Percentiles rank a stretch among this genome's conserved stretches.
Conservation (phyloP, 2,797 vertebrate species). For the Myotis pilosus region DNA sequence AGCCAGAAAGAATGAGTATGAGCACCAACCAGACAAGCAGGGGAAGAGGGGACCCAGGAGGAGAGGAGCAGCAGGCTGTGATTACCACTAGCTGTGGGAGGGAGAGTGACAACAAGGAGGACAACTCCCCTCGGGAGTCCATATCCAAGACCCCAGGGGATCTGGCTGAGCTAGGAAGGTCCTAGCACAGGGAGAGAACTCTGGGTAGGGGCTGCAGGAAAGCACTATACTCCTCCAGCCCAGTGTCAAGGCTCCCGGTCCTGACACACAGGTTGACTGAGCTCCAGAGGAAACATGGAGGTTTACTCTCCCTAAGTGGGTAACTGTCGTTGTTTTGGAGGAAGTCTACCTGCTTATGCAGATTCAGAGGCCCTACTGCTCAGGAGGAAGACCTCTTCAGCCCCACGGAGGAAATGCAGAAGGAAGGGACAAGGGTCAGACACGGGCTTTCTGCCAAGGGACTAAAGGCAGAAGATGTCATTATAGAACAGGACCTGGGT, state of each 20-base stretch:
- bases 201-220: not conserved
- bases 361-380: not conserved
- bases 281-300: not conserved
- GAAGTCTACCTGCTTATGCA: not conserved
- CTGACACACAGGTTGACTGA: not conserved
- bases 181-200: not conserved
- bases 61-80: not conserved
- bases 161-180: not conserved
- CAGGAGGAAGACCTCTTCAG: not conserved
- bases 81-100: no score
- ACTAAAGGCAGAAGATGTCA: not conserved
- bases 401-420: not conserved
- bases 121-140: not conserved
- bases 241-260: not conserved
- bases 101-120: not conserved
- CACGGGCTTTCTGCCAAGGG: not conserved
- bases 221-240: not conserved
- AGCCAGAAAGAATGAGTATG: not conserved
- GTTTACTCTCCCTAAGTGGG: not conserved
- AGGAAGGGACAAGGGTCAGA: not conserved
- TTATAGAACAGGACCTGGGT: not conserved
- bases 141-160: not conserved
- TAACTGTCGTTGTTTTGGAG: not conserved
- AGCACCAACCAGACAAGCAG: not conserved
- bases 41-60: not conserved